phyloP scores from a whole-genome alignment of 2,113 vertebrate species.

The Laticauda laticaudata region DNA sequence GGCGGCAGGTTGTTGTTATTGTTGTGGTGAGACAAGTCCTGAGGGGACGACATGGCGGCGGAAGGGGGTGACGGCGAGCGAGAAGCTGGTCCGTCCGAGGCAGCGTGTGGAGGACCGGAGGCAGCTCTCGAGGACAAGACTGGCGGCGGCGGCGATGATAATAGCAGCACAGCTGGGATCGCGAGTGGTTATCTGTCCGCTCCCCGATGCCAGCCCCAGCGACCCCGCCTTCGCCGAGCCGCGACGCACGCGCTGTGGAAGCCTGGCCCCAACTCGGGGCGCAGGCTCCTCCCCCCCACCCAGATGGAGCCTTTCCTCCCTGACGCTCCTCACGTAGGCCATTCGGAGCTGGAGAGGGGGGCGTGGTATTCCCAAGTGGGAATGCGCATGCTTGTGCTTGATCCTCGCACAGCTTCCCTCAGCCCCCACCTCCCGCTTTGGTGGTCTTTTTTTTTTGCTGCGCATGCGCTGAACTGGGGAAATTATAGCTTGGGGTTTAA shows the following conservation, averaged over 20 bases:
- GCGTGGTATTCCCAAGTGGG: not conserved
- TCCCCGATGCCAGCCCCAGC: not conserved
- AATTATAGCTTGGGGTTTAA: too few relatives aligned
- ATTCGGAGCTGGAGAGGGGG: not conserved
- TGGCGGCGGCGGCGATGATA: not conserved
- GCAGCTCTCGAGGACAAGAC: not conserved
- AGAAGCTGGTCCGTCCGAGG: not conserved
- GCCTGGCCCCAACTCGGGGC: not conserved
- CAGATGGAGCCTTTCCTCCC: not conserved
- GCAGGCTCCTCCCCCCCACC: not conserved
- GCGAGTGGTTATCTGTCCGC: not conserved
- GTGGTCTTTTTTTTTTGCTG: not conserved
- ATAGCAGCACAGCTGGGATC: not conserved
- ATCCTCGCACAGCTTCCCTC: too few relatives aligned
- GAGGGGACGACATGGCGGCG: slow-evolving; percentile 53
- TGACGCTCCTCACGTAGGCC: slow-evolving; percentile 29
- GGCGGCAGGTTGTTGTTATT: slow-evolving; percentile 53
- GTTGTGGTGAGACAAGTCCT: slow-evolving; percentile 46
- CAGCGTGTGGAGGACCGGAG: not conserved
- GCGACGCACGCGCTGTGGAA: slow-evolving; percentile 22
- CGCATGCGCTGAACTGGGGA: not conserved
- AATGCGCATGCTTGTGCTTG: not conserved
- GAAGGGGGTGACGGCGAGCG: not conserved
- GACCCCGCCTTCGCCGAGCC: not conserved
- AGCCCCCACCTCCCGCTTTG: not conserved